Evolutionary conservation across 2,888 invertebrate species (phyloP), one percentile per base, ranked within the genome.

Genomic region (Monochamus alternatus): DNA sequence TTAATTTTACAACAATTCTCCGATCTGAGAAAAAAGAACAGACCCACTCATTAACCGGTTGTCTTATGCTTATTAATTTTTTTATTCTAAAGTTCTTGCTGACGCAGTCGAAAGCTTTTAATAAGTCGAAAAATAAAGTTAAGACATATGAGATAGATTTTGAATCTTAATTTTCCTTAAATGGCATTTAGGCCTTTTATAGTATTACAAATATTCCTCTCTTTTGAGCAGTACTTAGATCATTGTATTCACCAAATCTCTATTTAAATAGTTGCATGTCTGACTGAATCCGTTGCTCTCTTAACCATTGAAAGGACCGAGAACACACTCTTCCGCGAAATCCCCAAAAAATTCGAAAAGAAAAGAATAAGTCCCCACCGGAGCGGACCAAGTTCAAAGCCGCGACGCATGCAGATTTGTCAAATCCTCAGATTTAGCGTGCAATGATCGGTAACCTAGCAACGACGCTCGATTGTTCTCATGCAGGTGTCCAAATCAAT

Each of bases 401-500:
- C 77, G 82, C 83, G 83, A 85, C 85, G 86, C 87, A 88, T 88
- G 88, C 88, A 88, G 87, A 88, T 88, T 87, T 86, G 84, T 81
- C 86, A 87, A 88, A 88, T 88, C 88, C 86, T 86, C 85, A 86
- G 88, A 87, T 88, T 88, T 87, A 85, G 84, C 87, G 86, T 87
- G 87, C 87, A 86, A 87, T 86, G 84, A 85, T 84, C 82, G 84
- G 88, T 88, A 84, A 85, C 88, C 87, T 88, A 88, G 88, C 88
- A 87, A 88, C 88, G 86, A 85, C 83, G 84, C 82, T 82, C 87
- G 82, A 88, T 88, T 88, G 88, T 88, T 88, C 88, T 87, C 86
- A 78, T 86, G 87, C 88, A 88, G 88, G 88, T 88, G 88, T 87
- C 87, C 88, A 87, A 55, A 88, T 88, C 88, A 88, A 88, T 88